A percentile compares a stretch with the other conserved stretches of the same genome.
Conservation (phyloP, 2,113 vertebrate genomes). For the Cricetomys ansorgei region DNA sequence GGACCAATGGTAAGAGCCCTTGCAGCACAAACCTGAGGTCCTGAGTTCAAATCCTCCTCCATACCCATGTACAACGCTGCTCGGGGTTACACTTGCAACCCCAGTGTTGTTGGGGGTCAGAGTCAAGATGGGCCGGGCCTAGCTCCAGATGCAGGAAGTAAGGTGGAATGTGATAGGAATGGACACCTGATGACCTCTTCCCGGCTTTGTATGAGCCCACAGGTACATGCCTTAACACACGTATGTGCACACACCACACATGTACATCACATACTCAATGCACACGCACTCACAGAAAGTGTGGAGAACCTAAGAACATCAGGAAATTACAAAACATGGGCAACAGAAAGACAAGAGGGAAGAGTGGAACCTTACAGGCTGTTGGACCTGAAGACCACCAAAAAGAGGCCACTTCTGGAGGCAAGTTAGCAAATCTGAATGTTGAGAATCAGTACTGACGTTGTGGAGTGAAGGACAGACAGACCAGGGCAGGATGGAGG, state of each 20-base stretch:
- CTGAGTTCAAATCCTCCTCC: neutral
- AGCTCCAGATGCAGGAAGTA: neutral
- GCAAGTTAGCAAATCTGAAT: neutral
- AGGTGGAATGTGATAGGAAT: too few species aligned
- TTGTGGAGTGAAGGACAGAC: neutral
- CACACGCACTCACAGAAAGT: neutral
- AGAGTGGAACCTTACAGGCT: neutral
- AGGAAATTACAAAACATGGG: neutral
- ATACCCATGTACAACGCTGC: neutral
- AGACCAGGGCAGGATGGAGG: neutral
- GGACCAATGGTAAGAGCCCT: neutral
- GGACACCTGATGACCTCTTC: too few species aligned
- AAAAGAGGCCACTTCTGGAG: neutral
- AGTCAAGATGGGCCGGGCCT: neutral
- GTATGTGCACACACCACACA: neutral
- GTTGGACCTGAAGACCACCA: neutral
- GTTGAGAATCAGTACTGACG: neutral
- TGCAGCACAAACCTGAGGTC: neutral
- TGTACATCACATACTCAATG: too few species aligned
- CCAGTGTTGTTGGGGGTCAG: neutral
- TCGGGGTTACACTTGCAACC: neutral
- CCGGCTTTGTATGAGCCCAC: neutral
- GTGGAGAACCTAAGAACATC: neutral
- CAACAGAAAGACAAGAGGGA: neutral
- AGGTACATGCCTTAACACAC: neutral